Evolutionary conservation across 2,888 invertebrate genomes (phyloP).

Genomic region (Dysmachus trigonus): DNA sequence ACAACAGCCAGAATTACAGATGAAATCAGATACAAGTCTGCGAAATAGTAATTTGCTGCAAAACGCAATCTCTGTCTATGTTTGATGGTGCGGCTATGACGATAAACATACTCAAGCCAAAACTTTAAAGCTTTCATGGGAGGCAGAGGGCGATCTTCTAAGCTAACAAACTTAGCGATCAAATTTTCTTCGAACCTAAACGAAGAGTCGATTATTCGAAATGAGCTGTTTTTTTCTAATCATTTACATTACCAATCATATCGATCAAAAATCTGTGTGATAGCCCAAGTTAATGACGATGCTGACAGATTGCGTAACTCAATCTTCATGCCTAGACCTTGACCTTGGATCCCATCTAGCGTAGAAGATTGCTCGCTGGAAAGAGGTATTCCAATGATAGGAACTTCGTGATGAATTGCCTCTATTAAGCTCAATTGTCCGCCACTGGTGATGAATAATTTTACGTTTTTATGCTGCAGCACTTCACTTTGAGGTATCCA

Average conservation of each 20-base stretch:
- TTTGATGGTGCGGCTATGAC: slow-evolving; percentile 13
- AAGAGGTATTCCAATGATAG: slow-evolving; percentile 47
- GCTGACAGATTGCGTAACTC: slow-evolving; percentile 29
- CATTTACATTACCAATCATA: slow-evolving; percentile 10
- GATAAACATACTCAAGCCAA: slow-evolving; percentile 37
- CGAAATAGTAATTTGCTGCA: slow-evolving; percentile 36
- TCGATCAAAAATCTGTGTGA: slow-evolving; percentile 16
- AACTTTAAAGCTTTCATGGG: slow-evolving; percentile 40
- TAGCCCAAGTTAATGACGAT: slow-evolving; percentile 24
- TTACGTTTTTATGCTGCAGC: slow-evolving; percentile 46
- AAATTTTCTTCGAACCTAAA: slow-evolving; percentile 35
- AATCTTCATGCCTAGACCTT: slow-evolving; percentile 44
- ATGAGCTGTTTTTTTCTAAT: neutral
- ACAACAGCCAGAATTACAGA: slow-evolving; percentile 10
- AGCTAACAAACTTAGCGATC: neutral
- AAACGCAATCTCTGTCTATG: neutral
- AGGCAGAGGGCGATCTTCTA: slow-evolving; percentile 15
- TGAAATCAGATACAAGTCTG: slow-evolving; percentile 36
- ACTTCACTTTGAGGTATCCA: slow-evolving; percentile 48
- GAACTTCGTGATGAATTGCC: slow-evolving; percentile 46
- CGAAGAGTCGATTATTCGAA: neutral
- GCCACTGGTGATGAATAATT: slow-evolving; percentile 47
- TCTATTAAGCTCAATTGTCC: slow-evolving; percentile 47
- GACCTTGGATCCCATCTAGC: slow-evolving; percentile 10
- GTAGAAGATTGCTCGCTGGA: slow-evolving; percentile 29